Evolutionary conservation across 2,113 vertebrate species (phyloP).

Genomic region (Macrotis lagotis): DNA sequence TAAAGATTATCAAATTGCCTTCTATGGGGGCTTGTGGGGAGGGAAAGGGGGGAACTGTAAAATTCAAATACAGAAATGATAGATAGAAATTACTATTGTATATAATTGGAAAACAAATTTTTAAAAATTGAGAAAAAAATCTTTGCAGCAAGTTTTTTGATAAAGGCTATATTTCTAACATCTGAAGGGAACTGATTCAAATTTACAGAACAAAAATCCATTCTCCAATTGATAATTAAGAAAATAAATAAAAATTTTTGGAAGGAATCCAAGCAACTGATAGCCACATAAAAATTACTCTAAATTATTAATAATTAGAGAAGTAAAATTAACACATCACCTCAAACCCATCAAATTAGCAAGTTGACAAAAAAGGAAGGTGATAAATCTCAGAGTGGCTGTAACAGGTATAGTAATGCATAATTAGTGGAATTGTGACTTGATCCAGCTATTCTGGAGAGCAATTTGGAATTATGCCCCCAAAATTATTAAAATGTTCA

Average conservation of each 20-base stretch:
- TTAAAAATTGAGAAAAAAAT: too few species aligned
- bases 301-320: not conserved
- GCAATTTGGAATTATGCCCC: not conserved
- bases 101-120: too few species aligned
- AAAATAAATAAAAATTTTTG: not conserved
- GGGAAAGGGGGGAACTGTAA: too few species aligned
- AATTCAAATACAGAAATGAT: too few species aligned
- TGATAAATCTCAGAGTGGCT: not conserved
- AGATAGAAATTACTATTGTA: too few species aligned
- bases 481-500: not conserved
- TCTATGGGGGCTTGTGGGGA: too few species aligned
- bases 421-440: not conserved
- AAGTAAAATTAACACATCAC: not conserved
- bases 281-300: not conserved
- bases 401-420: not conserved
- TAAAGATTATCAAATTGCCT: too few species aligned
- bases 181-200: not conserved
- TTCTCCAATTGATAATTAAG: not conserved
- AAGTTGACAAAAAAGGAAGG: not conserved
- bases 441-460: not conserved
- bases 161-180: not conserved
- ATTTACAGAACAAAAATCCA: not conserved
- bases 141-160: not conserved
- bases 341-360: not conserved
- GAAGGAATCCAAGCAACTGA: not conserved